These are phyloP conservation scores for Diploscapter pachys DNA, from an alignment of 1,140 invertebrate species.

Conservation along the genomic window DNA sequence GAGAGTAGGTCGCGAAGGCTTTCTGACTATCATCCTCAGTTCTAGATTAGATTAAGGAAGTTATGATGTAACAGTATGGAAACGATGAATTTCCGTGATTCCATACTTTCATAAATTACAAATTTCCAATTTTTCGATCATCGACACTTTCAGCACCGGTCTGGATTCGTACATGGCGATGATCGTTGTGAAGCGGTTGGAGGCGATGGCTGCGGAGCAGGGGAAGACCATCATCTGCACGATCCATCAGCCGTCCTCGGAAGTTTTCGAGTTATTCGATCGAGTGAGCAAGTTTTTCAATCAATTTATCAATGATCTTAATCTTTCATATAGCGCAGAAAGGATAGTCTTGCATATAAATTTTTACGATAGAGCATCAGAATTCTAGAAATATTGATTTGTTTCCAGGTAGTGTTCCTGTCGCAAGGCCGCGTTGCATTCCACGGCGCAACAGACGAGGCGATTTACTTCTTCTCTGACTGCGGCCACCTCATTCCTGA, in stretches of 20 bases:
- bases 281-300: slow-evolving; percentile 17
- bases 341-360: not conserved
- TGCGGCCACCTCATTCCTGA: slow-evolving; percentile 70
- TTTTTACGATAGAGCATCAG: not conserved
- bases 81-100: too few relatives aligned
- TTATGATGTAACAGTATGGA: too few relatives aligned
- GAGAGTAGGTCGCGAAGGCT: too few relatives aligned
- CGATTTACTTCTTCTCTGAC: slow-evolving; percentile 44
- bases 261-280: slow-evolving; percentile 76
- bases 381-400: not conserved
- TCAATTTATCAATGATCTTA: not conserved
- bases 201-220: slow-evolving; percentile 66
- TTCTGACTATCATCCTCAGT: too few relatives aligned
- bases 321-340: not conserved
- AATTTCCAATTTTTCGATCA: too few relatives aligned
- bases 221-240: slow-evolving; percentile 76
- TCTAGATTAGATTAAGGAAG: too few relatives aligned
- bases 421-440: slow-evolving; percentile 60
- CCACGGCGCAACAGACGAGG: slow-evolving; percentile 41
- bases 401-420: slow-evolving; percentile 53
- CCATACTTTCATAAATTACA: too few relatives aligned
- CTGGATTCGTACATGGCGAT: slow-evolving; percentile 76
- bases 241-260: slow-evolving; percentile 79
- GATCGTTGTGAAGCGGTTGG: slow-evolving; percentile 64
- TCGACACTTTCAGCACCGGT: slow-evolving; percentile 62